Conservation (phyloP, 2,888 invertebrate genomes). For the Nomada ferruginata region DNA sequence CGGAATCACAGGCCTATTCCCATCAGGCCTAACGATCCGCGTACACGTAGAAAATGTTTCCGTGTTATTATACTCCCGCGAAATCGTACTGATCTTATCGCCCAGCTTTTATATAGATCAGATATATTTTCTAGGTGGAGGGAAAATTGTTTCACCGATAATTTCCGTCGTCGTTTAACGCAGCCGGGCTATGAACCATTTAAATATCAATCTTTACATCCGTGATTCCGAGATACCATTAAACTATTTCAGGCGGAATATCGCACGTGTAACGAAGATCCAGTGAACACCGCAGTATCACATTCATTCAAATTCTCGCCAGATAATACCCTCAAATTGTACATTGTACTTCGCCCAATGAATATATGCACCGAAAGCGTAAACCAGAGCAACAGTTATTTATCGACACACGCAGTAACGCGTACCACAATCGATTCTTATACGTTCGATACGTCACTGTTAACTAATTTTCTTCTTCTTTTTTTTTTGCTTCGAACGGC, state of each 20-base stretch:
- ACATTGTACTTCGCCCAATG: not conserved
- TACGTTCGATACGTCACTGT: conserved; percentile 16
- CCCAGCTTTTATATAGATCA: not conserved
- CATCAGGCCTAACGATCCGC: conserved; percentile 15
- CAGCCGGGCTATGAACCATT: not conserved
- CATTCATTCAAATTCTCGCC: conserved; percentile 20
- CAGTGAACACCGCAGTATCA: not conserved
- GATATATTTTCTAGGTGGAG: not conserved
- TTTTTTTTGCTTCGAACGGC: too few relatives aligned
- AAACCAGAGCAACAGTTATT: conserved; percentile 4
- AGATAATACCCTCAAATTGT: conserved; percentile 9
- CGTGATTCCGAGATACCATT: not conserved
- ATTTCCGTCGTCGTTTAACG: not conserved
- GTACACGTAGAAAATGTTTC: conserved; percentile 5
- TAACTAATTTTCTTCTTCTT: not conserved
- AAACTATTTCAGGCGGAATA: not conserved
- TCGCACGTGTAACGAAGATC: not conserved
- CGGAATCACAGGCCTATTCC: not conserved
- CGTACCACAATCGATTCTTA: conserved; percentile 11
- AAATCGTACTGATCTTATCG: conserved; percentile 4
- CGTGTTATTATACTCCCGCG: not conserved
- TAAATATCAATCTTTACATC: not conserved
- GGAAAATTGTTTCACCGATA: conserved; percentile 24
- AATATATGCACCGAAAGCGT: not conserved
- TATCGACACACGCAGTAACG: not conserved